A percentile compares a stretch with the other conserved stretches of the same genome.
These are phyloP conservation scores for Orius laevigatus DNA, from an alignment of 1,140 invertebrate genomes.

Conservation along the genomic window DNA sequence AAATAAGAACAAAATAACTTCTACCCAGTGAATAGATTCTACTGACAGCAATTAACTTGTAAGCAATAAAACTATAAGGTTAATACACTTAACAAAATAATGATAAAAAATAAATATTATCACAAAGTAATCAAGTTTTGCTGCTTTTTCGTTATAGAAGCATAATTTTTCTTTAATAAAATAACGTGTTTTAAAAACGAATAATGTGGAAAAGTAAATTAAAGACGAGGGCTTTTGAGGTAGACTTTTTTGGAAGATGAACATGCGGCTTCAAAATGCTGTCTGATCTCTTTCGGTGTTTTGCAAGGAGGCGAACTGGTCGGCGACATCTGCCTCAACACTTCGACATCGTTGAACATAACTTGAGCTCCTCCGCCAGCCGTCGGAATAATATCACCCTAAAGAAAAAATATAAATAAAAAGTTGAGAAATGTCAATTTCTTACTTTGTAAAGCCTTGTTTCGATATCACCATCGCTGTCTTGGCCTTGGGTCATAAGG, in stretches of 20 bases:
- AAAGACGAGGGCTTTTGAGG: no score
- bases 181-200: no score
- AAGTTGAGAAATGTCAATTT: background rate
- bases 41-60: no score
- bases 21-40: no score
- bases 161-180: no score
- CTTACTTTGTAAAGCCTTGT: constrained; percentile 79
- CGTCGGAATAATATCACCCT: constrained; percentile 83
- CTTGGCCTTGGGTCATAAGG: constrained; percentile 76
- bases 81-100: no score
- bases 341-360: constrained; percentile 89
- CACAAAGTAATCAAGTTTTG: no score
- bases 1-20: no score
- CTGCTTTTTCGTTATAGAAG: no score
- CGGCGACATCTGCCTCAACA: constrained; percentile 70
- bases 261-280: constrained; percentile 5
- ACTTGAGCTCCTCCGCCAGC: constrained; percentile 86
- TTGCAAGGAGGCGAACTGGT: constrained; percentile 22
- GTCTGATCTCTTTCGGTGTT: constrained; percentile 1
- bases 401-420: constrained; percentile 18
- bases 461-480: constrained; percentile 79
- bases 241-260: background rate
- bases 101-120: no score
- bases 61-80: no score
- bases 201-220: no score